A percentile compares a stretch with the other conserved stretches of the same genome.
These are phyloP conservation scores for Sciurus niger DNA, from an alignment of 2,113 vertebrate genomes.

Conservation along the genomic window DNA sequence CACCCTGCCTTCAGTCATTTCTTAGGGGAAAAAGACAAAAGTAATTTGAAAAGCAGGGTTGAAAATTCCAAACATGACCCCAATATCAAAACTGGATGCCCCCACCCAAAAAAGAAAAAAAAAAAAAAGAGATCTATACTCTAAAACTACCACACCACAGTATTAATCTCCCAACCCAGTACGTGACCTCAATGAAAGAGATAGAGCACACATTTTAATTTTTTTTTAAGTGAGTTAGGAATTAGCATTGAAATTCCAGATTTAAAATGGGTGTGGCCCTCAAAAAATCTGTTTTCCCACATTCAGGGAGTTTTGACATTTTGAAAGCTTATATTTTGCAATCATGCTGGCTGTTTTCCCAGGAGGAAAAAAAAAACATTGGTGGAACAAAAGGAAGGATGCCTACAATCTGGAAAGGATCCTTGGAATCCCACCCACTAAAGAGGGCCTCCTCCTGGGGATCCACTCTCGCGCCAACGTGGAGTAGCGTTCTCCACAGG, in stretches of 20 bases:
- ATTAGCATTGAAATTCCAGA: conserved; percentile 64
- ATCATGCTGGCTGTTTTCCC: conserved; percentile 72
- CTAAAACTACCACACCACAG: neutral
- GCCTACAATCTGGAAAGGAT: neutral
- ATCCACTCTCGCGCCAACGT: neutral
- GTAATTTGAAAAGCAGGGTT: neutral
- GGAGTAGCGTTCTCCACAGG: neutral
- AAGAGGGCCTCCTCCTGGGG: neutral
- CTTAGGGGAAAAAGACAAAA: conserved; percentile 2
- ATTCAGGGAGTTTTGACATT: conserved; percentile 45
- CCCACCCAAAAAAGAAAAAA: too few species aligned
- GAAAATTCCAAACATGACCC: neutral
- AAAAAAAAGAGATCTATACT: neutral
- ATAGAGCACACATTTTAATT: neutral
- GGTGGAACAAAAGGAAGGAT: neutral
- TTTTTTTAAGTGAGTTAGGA: neutral
- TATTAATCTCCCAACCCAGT: neutral
- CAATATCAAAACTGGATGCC: neutral
- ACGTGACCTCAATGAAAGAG: neutral
- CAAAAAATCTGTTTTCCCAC: conserved; percentile 37
- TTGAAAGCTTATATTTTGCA: conserved; percentile 64
- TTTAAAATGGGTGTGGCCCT: conserved; percentile 59
- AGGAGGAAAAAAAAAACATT: neutral
- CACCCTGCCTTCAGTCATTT: conserved; percentile 11
- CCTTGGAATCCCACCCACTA: conserved; percentile 12